Evolutionary conservation across 2,113 vertebrate species (phyloP), one percentile per base, ranked within the genome.

Genomic region (Phalacrocorax carbo): DNA sequence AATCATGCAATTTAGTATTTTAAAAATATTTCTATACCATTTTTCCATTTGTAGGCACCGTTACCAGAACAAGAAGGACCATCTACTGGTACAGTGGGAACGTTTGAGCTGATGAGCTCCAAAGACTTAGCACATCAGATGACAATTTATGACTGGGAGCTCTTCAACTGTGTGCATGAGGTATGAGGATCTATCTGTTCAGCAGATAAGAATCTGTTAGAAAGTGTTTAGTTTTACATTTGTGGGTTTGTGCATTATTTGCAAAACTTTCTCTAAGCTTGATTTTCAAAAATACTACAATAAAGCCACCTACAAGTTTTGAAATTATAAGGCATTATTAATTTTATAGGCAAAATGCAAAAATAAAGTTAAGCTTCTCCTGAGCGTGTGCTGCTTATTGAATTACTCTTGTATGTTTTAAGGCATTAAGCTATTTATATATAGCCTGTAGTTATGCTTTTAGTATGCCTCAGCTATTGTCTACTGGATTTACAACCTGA

Each of bases 151-250:
- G 99, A 99, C 82, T 99, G 99, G 99, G 99, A 99, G 81, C 99
- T 99, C 95, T 99, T 99, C 98, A 98, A 99, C 98, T 99, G 99
- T 81, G 99, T 99, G 14, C 99, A 99, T 77, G 99, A 99, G 99
- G 99, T 99, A 98, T 91, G 92, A 86, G 29, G 11, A 61, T 66
- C 49, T 22, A 36, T 52, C n/a, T 36, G 2, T 32, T 40, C 36
- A 61, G 65, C 68, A 57, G 25, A 2, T 55, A 12, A 29, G 36
- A 62, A 78, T 85, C 54, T 64, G 19, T 46, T 86, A 32, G 1
- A 51, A 58, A 80, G 64, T 34, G 4, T 71, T 80, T 73, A 62
- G 12, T 25, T 93, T 8, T 54, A 42, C 21, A 36, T 52, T 52
- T 64, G 30, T 40, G 70, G 14, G 14, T 55, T 87, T 89, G 2